Evolutionary conservation across 2,113 vertebrate species (phyloP).

Genomic region (Oceanites oceanicus): DNA sequence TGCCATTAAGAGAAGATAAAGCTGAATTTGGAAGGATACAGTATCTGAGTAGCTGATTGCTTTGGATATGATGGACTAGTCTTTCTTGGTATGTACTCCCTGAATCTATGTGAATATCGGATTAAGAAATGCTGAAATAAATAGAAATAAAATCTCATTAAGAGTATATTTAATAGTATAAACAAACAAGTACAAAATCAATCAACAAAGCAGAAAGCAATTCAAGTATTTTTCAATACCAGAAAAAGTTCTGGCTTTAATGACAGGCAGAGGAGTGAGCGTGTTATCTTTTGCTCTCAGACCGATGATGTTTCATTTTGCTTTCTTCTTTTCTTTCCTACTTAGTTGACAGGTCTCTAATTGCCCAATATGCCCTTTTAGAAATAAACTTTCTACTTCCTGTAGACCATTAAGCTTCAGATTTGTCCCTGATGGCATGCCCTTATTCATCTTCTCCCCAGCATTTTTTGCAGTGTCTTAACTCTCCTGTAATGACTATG

Average conservation of each 20-base stretch:
- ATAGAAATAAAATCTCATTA: background rate
- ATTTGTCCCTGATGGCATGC: background rate
- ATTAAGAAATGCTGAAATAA: background rate
- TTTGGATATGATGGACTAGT: background rate
- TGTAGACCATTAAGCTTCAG: constrained; percentile 22
- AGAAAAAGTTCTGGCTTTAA: background rate
- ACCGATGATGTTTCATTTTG: background rate
- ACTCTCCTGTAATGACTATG: background rate
- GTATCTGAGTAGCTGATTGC: background rate
- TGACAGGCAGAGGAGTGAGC: background rate
- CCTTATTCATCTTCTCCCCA: constrained; percentile 3
- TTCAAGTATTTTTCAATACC: background rate
- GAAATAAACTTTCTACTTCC: constrained; percentile 2
- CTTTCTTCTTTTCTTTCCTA: background rate
- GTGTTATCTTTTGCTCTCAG: background rate
- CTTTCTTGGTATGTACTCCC: background rate
- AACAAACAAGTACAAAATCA: background rate
- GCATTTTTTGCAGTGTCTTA: background rate
- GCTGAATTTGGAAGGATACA: background rate
- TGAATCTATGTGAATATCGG: background rate
- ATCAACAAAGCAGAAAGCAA: background rate
- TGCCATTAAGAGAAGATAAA: background rate
- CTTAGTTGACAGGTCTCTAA: background rate
- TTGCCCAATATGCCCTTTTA: background rate
- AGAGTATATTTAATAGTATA: background rate